Conservation (phyloP, 2,888 invertebrate genomes). For the Osmoderma eremita region DNA sequence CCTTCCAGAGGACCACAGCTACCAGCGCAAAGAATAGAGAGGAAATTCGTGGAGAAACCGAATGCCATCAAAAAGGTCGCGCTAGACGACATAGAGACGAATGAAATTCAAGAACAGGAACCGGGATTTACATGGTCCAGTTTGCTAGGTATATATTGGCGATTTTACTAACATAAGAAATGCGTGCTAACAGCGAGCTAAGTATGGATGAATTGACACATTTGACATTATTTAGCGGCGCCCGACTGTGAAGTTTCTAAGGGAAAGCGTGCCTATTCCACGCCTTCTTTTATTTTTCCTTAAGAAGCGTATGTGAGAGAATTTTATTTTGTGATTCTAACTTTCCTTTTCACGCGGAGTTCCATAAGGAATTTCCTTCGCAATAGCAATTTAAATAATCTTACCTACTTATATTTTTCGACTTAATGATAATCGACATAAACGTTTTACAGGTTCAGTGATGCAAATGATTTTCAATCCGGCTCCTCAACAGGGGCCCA, state of each 20-base stretch:
- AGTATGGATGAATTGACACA: no score
- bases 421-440: no score
- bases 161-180: not conserved
- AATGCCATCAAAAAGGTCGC: slow-evolving; percentile 90
- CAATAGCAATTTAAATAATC: no score
- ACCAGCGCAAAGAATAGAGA: slow-evolving; percentile 68
- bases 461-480: slow-evolving; percentile 89
- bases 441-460: slow-evolving; percentile 70
- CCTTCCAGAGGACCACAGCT: slow-evolving; percentile 57
- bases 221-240: no score
- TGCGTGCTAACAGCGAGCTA: not conserved
- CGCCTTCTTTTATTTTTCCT: no score
- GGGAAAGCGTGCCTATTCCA: slow-evolving; percentile 1
- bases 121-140: slow-evolving; percentile 89
- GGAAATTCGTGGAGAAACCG: slow-evolving; percentile 90
- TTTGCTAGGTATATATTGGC: slow-evolving; percentile 71
- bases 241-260: slow-evolving; percentile 1
- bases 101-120: slow-evolving; percentile 80
- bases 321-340: no score
- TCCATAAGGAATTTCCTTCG: no score
- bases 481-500: slow-evolving; percentile 73
- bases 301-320: no score
- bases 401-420: no score
- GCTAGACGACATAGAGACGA: slow-evolving; percentile 81
- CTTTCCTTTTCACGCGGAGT: no score